These are phyloP conservation scores for Cataglyphis altisquamis DNA, from an alignment of 2,888 invertebrate species.

Conservation along the genomic window DNA sequence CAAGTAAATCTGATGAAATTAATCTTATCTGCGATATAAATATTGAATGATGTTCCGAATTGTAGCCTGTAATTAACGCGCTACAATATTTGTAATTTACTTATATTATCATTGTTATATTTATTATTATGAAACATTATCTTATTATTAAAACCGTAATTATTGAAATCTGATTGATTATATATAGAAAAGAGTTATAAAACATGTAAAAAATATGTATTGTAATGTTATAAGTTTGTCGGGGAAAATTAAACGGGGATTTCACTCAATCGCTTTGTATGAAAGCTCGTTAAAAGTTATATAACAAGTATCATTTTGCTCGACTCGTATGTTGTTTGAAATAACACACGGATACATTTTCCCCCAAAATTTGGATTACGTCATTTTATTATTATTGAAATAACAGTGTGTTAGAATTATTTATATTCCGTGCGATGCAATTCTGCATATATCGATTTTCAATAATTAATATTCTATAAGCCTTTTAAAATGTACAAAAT, in stretches of 20 bases:
- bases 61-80: not conserved
- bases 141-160: not conserved
- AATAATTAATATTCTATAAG: not conserved
- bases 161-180: not conserved
- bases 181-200: not conserved
- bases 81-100: not conserved
- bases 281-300: not conserved
- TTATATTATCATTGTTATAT: not conserved
- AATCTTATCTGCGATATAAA: conserved; percentile 9
- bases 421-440: not conserved
- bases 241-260: not conserved
- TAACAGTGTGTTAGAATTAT: not conserved
- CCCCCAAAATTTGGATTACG: not conserved
- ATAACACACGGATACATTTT: not conserved
- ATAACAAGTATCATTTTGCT: not conserved
- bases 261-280: not conserved
- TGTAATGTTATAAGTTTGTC: not conserved
- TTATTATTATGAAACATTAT: not conserved
- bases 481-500: not conserved
- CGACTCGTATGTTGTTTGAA: not conserved
- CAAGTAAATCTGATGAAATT: not conserved
- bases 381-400: not conserved
- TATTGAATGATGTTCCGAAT: not conserved
- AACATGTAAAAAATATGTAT: not conserved
- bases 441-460: not conserved